Evolutionary conservation across 2,888 invertebrate species (phyloP), one percentile per base, ranked within the genome.

Genomic region (Drosophila antonietae): DNA sequence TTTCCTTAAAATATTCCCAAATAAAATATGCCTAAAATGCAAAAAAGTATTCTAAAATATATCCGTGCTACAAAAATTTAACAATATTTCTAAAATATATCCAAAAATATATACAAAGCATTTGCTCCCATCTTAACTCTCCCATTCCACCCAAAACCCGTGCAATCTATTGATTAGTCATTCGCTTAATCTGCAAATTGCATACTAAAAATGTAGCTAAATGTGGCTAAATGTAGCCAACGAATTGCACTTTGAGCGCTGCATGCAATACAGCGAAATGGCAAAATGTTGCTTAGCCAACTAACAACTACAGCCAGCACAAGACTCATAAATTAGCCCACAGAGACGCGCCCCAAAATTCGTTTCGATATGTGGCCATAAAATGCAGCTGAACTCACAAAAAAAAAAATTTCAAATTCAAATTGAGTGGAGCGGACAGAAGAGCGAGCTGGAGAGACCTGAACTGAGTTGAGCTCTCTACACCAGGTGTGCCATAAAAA

Each of bases 401-500:
- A 61, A 46, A 47, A 56, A 62, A 52, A 57, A 5, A 23, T 79
- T 79, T 70, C 72, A 73, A 79, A 79, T 79, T 79, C 79, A 79
- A 79, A 79, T 79, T 65, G 80, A 66, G 33, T n/a, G 20, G 28
- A 28, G 46, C 8, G 33, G 15, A 51, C 9, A 33, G 14, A 3
- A 23, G 41, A 10, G 31, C 1, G 43, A 18, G 18, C 4, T 18
- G 43, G 18, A 18, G 18, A 39, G 37, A 39, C 9, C 10, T 18
- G 18, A 18, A 4, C 2, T 7, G 37, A 23, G n/a, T 7, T n/a
- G 1, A 31, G 56, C 1, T 6, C 41, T 55, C 39, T 15, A 51
- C 3, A 69, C 70, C 77, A 77, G 77, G 76, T 77, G 15, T 10
- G 69, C 51, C 85, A 88, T 87, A 87, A 89, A 87, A 87, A 89